Conservation (phyloP, 1,140 invertebrate genomes). For the Lepidurus apus region DNA sequence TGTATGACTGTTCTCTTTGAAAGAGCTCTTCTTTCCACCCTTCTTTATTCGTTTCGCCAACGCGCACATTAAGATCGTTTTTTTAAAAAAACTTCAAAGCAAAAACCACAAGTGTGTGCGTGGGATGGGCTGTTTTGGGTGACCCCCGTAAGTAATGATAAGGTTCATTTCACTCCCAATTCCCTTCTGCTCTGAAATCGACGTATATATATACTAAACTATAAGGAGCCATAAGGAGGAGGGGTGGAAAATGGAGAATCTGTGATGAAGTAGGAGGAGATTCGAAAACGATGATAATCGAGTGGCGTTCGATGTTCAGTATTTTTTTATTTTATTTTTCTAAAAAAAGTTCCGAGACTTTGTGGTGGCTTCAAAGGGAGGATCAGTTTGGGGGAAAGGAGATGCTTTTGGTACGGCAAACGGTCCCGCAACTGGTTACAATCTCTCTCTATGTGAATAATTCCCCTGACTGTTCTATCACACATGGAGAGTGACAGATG, state of each 20-base stretch:
- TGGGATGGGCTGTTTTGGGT: neutral
- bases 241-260: neutral
- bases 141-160: neutral
- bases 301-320: neutral
- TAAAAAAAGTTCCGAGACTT: neutral
- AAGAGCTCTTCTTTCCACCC: too few species aligned
- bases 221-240: neutral
- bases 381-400: neutral
- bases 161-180: constrained; percentile 13
- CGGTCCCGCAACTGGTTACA: constrained; percentile 1
- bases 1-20: too few species aligned
- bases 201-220: neutral
- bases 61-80: neutral
- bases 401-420: neutral
- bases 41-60: neutral
- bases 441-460: neutral
- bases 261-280: constrained; percentile 14
- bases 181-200: neutral
- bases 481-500: constrained; percentile 13
- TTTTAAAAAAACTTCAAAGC: neutral
- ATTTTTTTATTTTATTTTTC: neutral
- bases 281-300: constrained; percentile 15
- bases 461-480: constrained; percentile 19
- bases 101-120: constrained; percentile 4
- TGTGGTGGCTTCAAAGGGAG: neutral